Conservation (phyloP, 2,888 invertebrate genomes). For the Cheilosia soror region DNA sequence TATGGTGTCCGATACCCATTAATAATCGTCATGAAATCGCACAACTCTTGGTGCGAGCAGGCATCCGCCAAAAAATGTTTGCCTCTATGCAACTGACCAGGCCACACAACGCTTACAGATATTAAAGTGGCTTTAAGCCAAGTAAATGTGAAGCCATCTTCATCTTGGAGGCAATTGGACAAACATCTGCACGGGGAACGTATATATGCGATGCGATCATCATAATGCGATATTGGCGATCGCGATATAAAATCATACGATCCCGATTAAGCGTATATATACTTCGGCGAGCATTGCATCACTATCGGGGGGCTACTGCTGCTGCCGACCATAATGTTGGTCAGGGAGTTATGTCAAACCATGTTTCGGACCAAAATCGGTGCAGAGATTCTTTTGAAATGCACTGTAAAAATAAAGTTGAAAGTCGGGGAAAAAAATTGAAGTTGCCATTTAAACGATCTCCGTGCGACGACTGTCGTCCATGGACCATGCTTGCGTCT, state of each 20-base stretch:
- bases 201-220: constrained; percentile 10
- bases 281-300: constrained; percentile 49
- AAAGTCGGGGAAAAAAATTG: constrained; percentile 37
- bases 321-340: constrained; percentile 34
- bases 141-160: constrained; percentile 64
- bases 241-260: constrained; percentile 33
- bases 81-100: constrained; percentile 15
- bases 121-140: constrained; percentile 13
- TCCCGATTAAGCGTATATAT: constrained; percentile 35
- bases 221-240: constrained; percentile 14
- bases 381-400: constrained; percentile 67
- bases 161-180: constrained; percentile 22
- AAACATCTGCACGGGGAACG: constrained; percentile 2
- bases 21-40: constrained; percentile 42
- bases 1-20: constrained; percentile 35
- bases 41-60: constrained; percentile 31
- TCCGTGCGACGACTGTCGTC: constrained; percentile 24
- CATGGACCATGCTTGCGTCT: background rate
- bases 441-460: constrained; percentile 56
- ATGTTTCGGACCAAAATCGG: constrained; percentile 66
- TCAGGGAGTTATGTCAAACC: constrained; percentile 66
- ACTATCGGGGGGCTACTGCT: constrained; percentile 19
- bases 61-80: constrained; percentile 36
- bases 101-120: constrained; percentile 23
- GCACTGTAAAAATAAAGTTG: constrained; percentile 35